Percentiles rank a stretch among this genome's conserved stretches.
Evolutionary conservation across 2,888 invertebrate species (phyloP).

Genomic region (Carabus problematicus): DNA sequence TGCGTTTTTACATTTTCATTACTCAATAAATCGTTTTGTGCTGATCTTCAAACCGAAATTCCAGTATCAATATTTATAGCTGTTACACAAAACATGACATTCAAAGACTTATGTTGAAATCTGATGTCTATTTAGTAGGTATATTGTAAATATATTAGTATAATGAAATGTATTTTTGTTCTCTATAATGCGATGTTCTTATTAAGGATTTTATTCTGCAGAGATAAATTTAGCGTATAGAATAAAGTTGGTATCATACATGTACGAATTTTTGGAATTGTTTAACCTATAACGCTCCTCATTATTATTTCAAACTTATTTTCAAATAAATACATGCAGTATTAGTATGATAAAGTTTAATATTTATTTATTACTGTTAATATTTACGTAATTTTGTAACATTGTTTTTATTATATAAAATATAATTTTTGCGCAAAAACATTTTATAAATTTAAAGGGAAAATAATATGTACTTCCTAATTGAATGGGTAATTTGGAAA

Average conservation of each 20-base stretch:
- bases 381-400: no score
- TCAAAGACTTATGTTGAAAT: constrained; percentile 52
- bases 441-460: not conserved
- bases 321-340: no score
- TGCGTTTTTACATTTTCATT: constrained; percentile 28
- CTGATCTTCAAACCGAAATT: constrained; percentile 38
- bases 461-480: not conserved
- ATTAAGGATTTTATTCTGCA: constrained; percentile 43
- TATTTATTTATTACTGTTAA: not conserved
- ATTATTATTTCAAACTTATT: not conserved
- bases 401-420: no score
- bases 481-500: not conserved
- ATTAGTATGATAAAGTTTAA: not conserved
- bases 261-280: not conserved
- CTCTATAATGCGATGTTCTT: constrained; percentile 47
- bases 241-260: constrained; percentile 43
- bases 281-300: not conserved
- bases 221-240: constrained; percentile 43
- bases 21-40: constrained; percentile 33
- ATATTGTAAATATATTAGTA: constrained; percentile 54
- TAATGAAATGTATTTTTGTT: constrained; percentile 54
- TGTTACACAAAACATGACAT: constrained; percentile 50
- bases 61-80: constrained; percentile 46
- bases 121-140: constrained; percentile 52
- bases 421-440: not conserved